Evolutionary conservation across 2,113 vertebrate genomes (phyloP).

Genomic region (Capreolus pygargus): DNA sequence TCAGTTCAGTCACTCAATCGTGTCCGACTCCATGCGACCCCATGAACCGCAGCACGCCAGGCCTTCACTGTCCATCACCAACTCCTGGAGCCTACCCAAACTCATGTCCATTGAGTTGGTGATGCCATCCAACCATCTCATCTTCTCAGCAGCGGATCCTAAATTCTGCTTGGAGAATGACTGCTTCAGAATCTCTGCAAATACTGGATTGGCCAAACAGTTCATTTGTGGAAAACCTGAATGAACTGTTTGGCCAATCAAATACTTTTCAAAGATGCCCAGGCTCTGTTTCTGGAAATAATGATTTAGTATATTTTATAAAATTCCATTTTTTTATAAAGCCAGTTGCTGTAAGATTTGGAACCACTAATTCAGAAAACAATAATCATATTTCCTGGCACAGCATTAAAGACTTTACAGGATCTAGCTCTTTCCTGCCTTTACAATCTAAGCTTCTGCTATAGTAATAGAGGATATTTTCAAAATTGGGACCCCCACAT

Average conservation of each 20-base stretch:
- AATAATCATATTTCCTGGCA: background rate
- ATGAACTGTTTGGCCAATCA: no score
- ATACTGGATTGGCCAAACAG: no score
- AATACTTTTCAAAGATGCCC: background rate
- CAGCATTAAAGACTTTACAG: background rate
- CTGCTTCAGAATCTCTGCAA: background rate
- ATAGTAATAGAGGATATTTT: background rate
- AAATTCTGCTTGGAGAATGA: background rate
- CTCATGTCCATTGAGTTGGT: no score
- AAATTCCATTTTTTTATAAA: background rate
- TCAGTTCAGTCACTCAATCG: no score
- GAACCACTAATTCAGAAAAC: slow-evolving; percentile 16
- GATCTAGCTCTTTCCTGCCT: background rate
- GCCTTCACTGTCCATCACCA: no score
- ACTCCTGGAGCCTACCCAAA: no score
- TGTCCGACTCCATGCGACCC: no score
- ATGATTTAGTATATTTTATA: background rate
- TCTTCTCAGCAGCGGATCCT: background rate
- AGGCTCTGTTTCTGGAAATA: background rate
- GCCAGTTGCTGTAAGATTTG: background rate
- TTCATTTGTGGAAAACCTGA: no score
- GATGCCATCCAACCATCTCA: no score
- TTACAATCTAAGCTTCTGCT: background rate
- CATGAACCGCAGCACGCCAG: no score
- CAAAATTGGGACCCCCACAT: background rate